Evolutionary conservation across 1,140 invertebrate genomes (phyloP), one percentile per base, ranked within the genome.

Genomic region (Chironomus tepperi): DNA sequence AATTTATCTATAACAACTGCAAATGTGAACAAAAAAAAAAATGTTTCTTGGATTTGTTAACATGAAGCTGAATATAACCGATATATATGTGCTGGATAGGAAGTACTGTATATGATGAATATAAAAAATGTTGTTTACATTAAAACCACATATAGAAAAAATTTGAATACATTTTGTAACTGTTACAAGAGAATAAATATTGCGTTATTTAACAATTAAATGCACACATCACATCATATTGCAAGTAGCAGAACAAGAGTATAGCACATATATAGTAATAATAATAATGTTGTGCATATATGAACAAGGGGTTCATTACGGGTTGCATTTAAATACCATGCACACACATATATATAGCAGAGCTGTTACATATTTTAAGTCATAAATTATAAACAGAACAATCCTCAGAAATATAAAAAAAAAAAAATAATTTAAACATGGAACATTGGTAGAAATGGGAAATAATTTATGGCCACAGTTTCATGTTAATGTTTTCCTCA

Each of bases 381-480:
- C 16, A 70, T 70, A 70, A 70, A 70, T 70, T 70, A 70, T 70
- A 70, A 70, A 18, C 65, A 18, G 65, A 70, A 70, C 65, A 57
- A 57, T 57, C 47, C 47, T 57, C 47, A 70, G 65, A 70, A 70
- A 70, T 16, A 70, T 21, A 18, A 70, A 18, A 18, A 70, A 18
- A 18, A 6, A 9, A 70, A 5, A 57, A 57, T n/a, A 12, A 57
- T n/a, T 12, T 57, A 12, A 57, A 57, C 47, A 57, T 57, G 47
- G 15, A 57, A n/a, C 47, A 57, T 12, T 57, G 47, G 47, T 57
- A 57, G 47, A 57, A 57, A 57, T 57, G 47, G 12, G 12, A 57
- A 47, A 57, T 57, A 57, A 57, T 57, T 57, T 57, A 57, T 57
- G 12, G 12, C 47, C 47, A 57, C n/a, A 57, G 5, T 57, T 57